Conservation (phyloP, 2,888 invertebrate species). For the Lithophane leautieri region DNA sequence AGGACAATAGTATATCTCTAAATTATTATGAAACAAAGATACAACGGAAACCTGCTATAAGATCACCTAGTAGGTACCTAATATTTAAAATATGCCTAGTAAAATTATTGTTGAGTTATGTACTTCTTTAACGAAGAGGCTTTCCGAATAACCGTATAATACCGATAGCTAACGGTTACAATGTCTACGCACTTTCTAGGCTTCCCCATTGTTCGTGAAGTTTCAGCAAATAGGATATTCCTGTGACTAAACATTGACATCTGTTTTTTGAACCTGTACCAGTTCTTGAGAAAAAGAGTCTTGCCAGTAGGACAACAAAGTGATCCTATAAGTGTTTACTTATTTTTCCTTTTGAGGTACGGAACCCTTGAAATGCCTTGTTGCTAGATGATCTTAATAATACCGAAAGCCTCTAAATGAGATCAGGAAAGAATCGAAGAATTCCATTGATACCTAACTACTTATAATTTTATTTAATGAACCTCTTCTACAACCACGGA, state of each 20-base stretch:
- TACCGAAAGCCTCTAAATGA: neutral
- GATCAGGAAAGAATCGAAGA: neutral
- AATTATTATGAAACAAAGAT: no score
- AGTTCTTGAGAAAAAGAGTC: no score
- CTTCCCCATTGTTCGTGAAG: constrained; percentile 11
- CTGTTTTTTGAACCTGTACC: no score
- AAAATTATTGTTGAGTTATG: neutral
- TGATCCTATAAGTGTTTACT: neutral
- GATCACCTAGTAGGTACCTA: no score
- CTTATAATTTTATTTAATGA: neutral
- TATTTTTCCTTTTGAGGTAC: neutral
- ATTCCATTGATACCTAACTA: neutral
- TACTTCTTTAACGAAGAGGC: neutral
- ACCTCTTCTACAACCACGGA: neutral
- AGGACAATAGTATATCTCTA: no score
- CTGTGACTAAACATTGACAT: neutral
- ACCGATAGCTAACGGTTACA: constrained; percentile 5
- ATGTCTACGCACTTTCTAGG: neutral
- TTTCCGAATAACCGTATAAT: neutral
- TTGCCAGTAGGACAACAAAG: no score
- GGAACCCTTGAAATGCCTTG: neutral
- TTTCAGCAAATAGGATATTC: constrained; percentile 16
- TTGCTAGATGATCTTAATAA: neutral
- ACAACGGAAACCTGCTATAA: no score
- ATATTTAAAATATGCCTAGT: no score